A percentile compares a stretch with the other conserved stretches of the same genome.
Conservation (phyloP, 2,113 vertebrate species). For the Mobula birostris region DNA sequence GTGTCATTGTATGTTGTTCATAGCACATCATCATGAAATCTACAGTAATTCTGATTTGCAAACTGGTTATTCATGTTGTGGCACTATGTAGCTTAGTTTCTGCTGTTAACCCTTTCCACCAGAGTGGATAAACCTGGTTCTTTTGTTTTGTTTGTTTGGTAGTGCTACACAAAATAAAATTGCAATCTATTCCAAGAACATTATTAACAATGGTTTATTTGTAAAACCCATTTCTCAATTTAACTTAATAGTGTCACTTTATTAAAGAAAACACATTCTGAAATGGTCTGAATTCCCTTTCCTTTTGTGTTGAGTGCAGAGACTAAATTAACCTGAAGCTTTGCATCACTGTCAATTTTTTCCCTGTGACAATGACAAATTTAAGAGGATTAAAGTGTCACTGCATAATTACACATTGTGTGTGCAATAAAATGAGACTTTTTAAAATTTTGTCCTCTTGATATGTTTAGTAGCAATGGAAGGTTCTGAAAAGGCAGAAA, state of each 20-base stretch:
- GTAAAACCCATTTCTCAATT: background rate
- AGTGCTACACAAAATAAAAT: background rate
- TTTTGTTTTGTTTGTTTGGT: background rate
- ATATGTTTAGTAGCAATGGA: background rate
- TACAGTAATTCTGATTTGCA: background rate
- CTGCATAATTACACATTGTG: background rate
- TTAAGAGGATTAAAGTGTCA: background rate
- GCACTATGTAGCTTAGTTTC: background rate
- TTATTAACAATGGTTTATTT: background rate
- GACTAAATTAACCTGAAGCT: background rate
- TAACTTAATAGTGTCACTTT: background rate
- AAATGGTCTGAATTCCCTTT: background rate
- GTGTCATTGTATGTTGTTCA: background rate
- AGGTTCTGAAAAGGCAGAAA: background rate
- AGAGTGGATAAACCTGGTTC: background rate
- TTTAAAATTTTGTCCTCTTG: background rate
- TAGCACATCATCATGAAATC: background rate
- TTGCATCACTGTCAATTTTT: background rate
- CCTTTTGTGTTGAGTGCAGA: background rate
- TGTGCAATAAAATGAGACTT: background rate
- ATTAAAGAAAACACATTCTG: background rate
- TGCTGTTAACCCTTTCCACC: background rate
- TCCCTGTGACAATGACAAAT: background rate
- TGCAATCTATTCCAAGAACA: background rate
- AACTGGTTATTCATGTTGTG: background rate